phyloP scores from a whole-genome alignment of 2,888 invertebrate genomes.

The Apodemia zela region DNA sequence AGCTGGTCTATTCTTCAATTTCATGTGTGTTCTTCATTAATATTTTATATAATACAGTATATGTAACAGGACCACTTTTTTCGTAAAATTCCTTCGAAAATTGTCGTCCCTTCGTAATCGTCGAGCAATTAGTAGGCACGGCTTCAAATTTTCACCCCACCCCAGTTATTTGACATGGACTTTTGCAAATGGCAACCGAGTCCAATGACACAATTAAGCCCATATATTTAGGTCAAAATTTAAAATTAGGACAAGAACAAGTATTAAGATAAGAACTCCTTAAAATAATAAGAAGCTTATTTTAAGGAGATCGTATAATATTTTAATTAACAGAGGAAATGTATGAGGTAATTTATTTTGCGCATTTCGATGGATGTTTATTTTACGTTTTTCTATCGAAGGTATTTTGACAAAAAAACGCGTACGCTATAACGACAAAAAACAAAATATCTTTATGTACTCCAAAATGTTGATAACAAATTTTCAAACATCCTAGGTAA shows the following conservation, averaged over 20 bases:
- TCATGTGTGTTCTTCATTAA: no score
- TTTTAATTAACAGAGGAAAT: no score
- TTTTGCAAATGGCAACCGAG: slow-evolving; percentile 3
- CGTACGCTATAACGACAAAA: no score
- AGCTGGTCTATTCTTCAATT: no score
- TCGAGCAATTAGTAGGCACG: not conserved
- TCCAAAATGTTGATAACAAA: no score
- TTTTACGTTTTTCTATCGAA: no score
- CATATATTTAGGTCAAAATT: not conserved
- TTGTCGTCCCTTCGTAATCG: not conserved
- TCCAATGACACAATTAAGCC: slow-evolving; percentile 1
- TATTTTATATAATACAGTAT: no score
- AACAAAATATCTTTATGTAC: no score
- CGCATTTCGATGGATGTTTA: no score
- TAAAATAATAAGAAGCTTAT: not conserved
- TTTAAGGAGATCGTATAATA: not conserved
- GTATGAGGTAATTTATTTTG: no score
- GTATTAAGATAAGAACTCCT: not conserved
- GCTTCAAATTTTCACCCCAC: not conserved
- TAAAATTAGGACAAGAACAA: slow-evolving; percentile 4
- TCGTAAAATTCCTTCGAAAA: not conserved
- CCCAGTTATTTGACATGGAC: not conserved
- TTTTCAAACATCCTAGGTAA: no score
- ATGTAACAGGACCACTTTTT: not conserved
- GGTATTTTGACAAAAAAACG: no score